Percentiles rank a stretch among this genome's conserved stretches.
Conservation (phyloP, 2,888 invertebrate genomes). For the Tetheella fluctuosa region DNA sequence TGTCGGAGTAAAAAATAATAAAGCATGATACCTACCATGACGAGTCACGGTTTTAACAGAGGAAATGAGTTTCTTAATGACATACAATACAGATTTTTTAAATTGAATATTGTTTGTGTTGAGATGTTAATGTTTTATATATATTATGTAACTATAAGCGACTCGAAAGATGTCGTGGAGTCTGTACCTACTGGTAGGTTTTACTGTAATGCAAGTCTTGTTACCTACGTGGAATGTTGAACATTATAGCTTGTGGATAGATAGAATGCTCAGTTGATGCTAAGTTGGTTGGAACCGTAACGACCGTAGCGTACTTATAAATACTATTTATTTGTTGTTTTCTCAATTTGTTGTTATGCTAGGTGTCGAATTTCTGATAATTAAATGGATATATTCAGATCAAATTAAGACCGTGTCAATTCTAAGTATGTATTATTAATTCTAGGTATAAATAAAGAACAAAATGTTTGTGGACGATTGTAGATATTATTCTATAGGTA, state of each 20-base stretch:
- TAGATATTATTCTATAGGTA: no score
- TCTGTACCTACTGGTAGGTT: not conserved
- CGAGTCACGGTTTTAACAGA: no score
- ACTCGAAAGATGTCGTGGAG: not conserved
- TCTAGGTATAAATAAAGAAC: no score
- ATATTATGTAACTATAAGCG: not conserved
- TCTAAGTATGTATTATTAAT: no score
- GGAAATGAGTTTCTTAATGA: no score
- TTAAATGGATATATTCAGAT: not conserved
- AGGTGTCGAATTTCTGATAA: not conserved
- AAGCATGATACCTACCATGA: no score
- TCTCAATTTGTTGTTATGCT: not conserved
- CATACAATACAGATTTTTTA: not conserved
- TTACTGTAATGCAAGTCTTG: conserved; percentile 32
- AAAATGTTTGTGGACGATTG: no score
- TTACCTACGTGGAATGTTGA: conserved; percentile 48
- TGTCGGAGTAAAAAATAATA: no score
- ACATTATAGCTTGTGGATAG: conserved; percentile 50
- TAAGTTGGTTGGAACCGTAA: conserved; percentile 41
- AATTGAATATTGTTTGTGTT: not conserved
- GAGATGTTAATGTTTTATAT: not conserved
- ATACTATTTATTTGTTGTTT: conserved; percentile 17
- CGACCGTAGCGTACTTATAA: conserved; percentile 43
- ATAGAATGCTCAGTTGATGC: conserved; percentile 56
- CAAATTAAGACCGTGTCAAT: not conserved